A percentile compares a stretch with the other conserved stretches of the same genome.
These are phyloP conservation scores for Acanthaster planci DNA, from an alignment of 35 echinoderm and acorn worm species.

Conservation along the genomic window DNA sequence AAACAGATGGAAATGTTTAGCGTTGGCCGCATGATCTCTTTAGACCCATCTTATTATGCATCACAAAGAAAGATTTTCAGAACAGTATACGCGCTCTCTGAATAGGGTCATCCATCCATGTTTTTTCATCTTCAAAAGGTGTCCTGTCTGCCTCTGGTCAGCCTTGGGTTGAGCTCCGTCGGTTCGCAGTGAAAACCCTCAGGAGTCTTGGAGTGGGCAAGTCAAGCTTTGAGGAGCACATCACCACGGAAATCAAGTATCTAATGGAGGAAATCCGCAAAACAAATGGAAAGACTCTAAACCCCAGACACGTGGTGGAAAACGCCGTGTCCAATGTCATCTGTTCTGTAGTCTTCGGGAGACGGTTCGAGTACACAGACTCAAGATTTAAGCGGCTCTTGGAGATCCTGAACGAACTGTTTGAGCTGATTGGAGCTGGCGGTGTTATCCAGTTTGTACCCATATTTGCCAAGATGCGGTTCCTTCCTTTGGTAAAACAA, in stretches of 20 bases:
- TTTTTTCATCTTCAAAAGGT: background rate
- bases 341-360: slow-evolving; percentile 33
- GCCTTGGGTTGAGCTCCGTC: slow-evolving; percentile 39
- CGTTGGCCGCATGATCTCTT: too few species aligned
- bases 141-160: too few species aligned
- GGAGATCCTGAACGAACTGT: background rate
- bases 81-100: too few species aligned
- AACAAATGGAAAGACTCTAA: slow-evolving; percentile 12
- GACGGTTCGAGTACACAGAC: slow-evolving; percentile 35
- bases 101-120: too few species aligned
- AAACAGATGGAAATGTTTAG: too few species aligned
- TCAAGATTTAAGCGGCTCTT: slow-evolving; percentile 24
- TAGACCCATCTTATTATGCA: too few species aligned
- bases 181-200: slow-evolving; percentile 41
- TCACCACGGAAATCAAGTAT: background rate
- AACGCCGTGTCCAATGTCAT: slow-evolving; percentile 35
- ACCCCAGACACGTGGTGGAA: slow-evolving; percentile 20
- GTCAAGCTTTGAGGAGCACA: too few species aligned
- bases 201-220: too few species aligned
- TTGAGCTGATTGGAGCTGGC: background rate
- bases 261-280: slow-evolving; percentile 1
- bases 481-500: too few species aligned
- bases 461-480: too few species aligned
- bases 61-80: too few species aligned
- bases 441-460: background rate